Percentiles rank a stretch among this genome's conserved stretches.
These are phyloP conservation scores for Amphipyra berbera DNA, from an alignment of 2,888 invertebrate genomes.

Conservation along the genomic window DNA sequence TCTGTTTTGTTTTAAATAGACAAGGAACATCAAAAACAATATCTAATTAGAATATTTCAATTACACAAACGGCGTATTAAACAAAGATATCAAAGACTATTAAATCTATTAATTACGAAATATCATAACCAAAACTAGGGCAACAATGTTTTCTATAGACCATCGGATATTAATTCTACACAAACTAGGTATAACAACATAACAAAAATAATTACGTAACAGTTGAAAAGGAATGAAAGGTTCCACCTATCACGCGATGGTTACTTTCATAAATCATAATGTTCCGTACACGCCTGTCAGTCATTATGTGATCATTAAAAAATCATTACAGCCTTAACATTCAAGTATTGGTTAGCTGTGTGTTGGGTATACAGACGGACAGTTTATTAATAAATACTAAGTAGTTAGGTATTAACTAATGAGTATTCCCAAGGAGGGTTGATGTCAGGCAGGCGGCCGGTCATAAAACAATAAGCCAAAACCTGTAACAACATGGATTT, in stretches of 20 bases:
- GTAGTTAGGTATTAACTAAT: too few relatives aligned
- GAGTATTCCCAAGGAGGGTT: too few relatives aligned
- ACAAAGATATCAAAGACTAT: slow-evolving; percentile 26
- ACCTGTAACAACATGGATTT: too few relatives aligned
- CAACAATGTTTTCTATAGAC: slow-evolving; percentile 31
- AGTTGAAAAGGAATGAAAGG: slow-evolving; percentile 44
- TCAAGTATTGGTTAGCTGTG: slow-evolving; percentile 41
- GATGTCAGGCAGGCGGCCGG: too few relatives aligned
- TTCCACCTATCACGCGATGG: slow-evolving; percentile 80
- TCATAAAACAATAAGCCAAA: too few relatives aligned
- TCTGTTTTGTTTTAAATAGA: not conserved
- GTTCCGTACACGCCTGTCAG: slow-evolving; percentile 74
- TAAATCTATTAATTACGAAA: slow-evolving; percentile 40
- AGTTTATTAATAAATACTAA: slow-evolving; percentile 17
- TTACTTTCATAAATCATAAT: slow-evolving; percentile 81
- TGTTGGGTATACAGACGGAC: slow-evolving; percentile 27
- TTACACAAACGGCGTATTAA: slow-evolving; percentile 1
- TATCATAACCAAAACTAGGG: slow-evolving; percentile 33
- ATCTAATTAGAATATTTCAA: slow-evolving; percentile 22
- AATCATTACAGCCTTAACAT: slow-evolving; percentile 79
- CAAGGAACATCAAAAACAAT: slow-evolving; percentile 21
- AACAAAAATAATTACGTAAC: slow-evolving; percentile 59
- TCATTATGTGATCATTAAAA: slow-evolving; percentile 87
- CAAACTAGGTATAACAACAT: slow-evolving; percentile 45
- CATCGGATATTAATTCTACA: slow-evolving; percentile 49